Evolutionary conservation across 2,888 invertebrate species (phyloP), one percentile per base, ranked within the genome.

Genomic region (Plagodis pulveraria): DNA sequence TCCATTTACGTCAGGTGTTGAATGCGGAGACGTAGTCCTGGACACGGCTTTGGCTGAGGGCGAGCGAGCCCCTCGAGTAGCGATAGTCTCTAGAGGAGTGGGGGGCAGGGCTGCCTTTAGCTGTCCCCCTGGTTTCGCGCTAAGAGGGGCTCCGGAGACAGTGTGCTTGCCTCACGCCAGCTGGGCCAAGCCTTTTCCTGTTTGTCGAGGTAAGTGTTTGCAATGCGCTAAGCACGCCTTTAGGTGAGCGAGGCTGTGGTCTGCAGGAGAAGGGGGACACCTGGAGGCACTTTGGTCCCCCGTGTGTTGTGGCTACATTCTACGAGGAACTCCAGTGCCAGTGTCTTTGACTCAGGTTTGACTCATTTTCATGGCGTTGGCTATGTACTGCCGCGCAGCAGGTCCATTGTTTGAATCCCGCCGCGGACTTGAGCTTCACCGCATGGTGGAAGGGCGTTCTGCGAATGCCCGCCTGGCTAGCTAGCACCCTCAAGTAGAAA

Each of bases 41-140:
- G 86, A 87, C 47, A 74, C 77, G 0, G 80, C 80, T 0, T 78
- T 87, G 34, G 78, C 79, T 35, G 86, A 91, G 35, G 94, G 94
- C 67, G 93, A 95, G 70, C 93, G 95, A 5, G 93, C 95, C 44
- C 94, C 96, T 10, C 94, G 95, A 42, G 96, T 96, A 62, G 93
- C 96, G 0, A 94, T 97, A 34, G 93, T 96, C 55, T 96, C 96
- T 6, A 94, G 96, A 6, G 96, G 96, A 63, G 97, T 97, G 45
- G 97, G 97, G 2, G 97, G 97, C 0, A 93, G 96, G 33, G 96
- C 96, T 0, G 95, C 96, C 44, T 97, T 97, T 93, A 95, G 95
- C 48, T 97, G 97, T 78, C 93, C 96, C 0, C 93, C 95, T 10
- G 97, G 97, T 12, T 97, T 95, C 91, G 96, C 96, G 43, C 93